Percentiles rank a stretch among this genome's conserved stretches.
These are phyloP conservation scores for Drosophila pallidifrons DNA, from an alignment of 1,140 invertebrate genomes.

Conservation along the genomic window DNA sequence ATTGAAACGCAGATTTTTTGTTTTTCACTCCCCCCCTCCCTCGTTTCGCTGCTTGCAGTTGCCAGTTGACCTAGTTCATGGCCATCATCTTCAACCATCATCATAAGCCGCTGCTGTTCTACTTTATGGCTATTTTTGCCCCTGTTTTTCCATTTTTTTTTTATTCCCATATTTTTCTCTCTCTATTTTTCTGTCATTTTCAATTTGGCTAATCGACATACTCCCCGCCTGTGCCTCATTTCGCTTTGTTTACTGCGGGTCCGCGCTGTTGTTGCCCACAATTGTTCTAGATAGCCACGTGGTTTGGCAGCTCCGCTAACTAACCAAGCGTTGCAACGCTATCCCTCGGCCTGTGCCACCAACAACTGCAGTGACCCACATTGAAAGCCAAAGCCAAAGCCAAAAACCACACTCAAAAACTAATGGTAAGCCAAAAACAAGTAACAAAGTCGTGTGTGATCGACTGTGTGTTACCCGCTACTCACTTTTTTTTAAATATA, in stretches of 20 bases:
- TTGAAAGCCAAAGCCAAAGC: constrained; percentile 35
- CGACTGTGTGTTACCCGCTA: too few relatives aligned
- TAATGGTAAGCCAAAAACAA: constrained; percentile 40
- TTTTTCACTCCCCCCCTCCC: background rate
- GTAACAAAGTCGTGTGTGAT: too few relatives aligned
- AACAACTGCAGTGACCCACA: constrained; percentile 73
- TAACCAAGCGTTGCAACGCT: constrained; percentile 5
- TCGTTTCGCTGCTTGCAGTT: background rate
- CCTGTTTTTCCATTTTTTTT: background rate
- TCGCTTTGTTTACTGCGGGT: constrained; percentile 47
- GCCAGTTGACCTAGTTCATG: constrained; percentile 32
- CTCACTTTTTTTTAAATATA: too few relatives aligned
- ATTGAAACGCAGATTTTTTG: constrained; percentile 47
- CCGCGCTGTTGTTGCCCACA: constrained; percentile 41
- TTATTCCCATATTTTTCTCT: constrained; percentile 17
- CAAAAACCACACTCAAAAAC: constrained; percentile 57
- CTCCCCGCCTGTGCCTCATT: constrained; percentile 28
- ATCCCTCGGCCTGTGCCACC: constrained; percentile 29
- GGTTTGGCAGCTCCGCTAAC: constrained; percentile 53
- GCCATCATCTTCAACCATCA: constrained; percentile 9
- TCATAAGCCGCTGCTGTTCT: constrained; percentile 55
- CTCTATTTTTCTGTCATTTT: constrained; percentile 64
- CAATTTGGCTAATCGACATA: constrained; percentile 78
- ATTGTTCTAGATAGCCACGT: constrained; percentile 75
- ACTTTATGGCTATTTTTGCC: constrained; percentile 20